Percentiles rank a stretch among this genome's conserved stretches.
Conservation (phyloP, 2,797 vertebrate species). For the Tenualosa thibaudeaui region DNA sequence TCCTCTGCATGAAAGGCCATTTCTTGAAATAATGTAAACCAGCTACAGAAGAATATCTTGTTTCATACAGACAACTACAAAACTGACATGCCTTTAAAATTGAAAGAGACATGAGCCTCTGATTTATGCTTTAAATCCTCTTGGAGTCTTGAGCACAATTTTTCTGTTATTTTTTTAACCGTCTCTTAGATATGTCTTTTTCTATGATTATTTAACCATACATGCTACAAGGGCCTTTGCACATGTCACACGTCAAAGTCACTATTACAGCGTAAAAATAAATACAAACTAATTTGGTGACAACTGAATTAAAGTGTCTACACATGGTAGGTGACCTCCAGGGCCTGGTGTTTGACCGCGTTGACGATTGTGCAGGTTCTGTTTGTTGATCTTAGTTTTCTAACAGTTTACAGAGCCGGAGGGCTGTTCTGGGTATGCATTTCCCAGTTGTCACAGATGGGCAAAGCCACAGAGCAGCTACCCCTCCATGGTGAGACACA, state of each 20-base stretch:
- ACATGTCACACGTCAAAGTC: conserved; percentile 63
- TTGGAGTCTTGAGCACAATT: background rate
- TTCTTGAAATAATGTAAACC: conserved; percentile 2
- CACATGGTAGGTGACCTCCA: conserved; percentile 68
- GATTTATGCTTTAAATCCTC: background rate
- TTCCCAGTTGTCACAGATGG: conserved; percentile 62
- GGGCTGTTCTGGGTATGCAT: conserved; percentile 47
- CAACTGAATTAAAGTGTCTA: conserved; percentile 58
- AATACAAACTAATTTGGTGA: conserved; percentile 71
- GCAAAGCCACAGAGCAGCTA: conserved; percentile 44
- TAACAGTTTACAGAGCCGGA: conserved; percentile 65
- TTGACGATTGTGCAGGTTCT: conserved; percentile 58
- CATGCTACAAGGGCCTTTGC: conserved; percentile 50
- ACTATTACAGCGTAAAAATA: conserved; percentile 72
- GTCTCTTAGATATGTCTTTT: conserved; percentile 57
- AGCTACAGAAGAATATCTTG: background rate
- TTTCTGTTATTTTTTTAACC: background rate
- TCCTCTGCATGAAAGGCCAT: conserved; percentile 1
- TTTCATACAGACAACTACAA: background rate
- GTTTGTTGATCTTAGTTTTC: conserved; percentile 73
- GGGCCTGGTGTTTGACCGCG: conserved; percentile 55
- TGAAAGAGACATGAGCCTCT: background rate
- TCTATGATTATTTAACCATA: conserved; percentile 54
- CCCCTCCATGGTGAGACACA: background rate
- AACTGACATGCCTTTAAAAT: background rate